Evolutionary conservation across 2,797 vertebrate species (phyloP).

Genomic region (Philypnodon macrostomus): DNA sequence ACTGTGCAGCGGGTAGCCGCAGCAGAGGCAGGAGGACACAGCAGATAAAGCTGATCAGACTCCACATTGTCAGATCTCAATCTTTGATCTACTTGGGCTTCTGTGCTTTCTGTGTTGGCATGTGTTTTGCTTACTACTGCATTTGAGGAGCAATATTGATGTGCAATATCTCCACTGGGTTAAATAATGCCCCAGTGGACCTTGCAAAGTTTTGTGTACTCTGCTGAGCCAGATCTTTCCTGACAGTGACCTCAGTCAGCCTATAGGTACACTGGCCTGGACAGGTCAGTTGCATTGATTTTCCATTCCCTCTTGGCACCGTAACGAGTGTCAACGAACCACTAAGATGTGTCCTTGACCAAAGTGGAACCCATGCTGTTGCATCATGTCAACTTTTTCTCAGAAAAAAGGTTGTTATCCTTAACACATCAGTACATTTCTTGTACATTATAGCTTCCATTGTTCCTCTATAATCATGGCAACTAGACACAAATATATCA

Average conservation of each 20-base stretch:
- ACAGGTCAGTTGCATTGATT: slow-evolving; percentile 77
- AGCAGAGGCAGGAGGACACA: slow-evolving; percentile 29
- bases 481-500: slow-evolving; percentile 68
- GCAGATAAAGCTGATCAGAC: slow-evolving; percentile 64
- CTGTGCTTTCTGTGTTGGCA: slow-evolving; percentile 18
- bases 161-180: slow-evolving; percentile 58
- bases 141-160: slow-evolving; percentile 51
- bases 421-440: slow-evolving; percentile 51
- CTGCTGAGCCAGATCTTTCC: slow-evolving; percentile 76
- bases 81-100: slow-evolving; percentile 63
- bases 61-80: slow-evolving; percentile 61
- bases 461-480: slow-evolving; percentile 58
- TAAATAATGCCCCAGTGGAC: slow-evolving; percentile 64
- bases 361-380: slow-evolving; percentile 58
- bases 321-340: slow-evolving; percentile 73
- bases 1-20: slow-evolving; percentile 62
- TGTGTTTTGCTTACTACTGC: slow-evolving; percentile 23
- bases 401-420: slow-evolving; percentile 36
- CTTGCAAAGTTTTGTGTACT: slow-evolving; percentile 76
- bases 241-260: slow-evolving; percentile 76
- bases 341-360: slow-evolving; percentile 74
- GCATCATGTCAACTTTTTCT: slow-evolving; percentile 50
- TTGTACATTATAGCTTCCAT: slow-evolving; percentile 52
- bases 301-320: slow-evolving; percentile 77
- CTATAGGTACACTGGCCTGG: slow-evolving; percentile 74